Evolutionary conservation across 2,113 vertebrate genomes (phyloP).

Genomic region (Probosciger aterrimus): DNA sequence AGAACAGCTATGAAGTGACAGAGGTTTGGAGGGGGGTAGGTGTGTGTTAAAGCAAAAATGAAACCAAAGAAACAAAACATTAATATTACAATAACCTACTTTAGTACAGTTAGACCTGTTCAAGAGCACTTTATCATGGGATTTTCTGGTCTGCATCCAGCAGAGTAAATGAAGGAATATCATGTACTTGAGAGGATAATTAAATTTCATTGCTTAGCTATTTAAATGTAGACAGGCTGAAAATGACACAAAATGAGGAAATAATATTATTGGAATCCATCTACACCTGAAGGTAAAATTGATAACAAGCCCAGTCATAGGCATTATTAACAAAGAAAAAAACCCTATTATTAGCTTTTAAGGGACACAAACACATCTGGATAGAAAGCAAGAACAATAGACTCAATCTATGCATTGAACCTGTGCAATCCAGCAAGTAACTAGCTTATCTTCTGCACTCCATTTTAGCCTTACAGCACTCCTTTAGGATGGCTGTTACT

Average conservation of each 20-base stretch:
- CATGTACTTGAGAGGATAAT: not conserved
- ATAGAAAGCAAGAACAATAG: not conserved
- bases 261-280: not conserved
- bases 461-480: not conserved
- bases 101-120: not conserved
- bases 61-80: not conserved
- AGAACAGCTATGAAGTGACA: not conserved
- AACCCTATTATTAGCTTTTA: not conserved
- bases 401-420: not conserved
- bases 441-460: not conserved
- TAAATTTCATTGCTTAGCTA: not conserved
- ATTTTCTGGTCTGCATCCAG: not conserved
- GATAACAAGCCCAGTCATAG: not conserved
- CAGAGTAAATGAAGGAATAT: not conserved
- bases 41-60: not conserved
- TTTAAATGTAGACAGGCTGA: not conserved
- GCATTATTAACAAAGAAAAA: not conserved
- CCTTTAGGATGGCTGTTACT: not conserved
- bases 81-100: not conserved
- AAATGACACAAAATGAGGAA: not conserved
- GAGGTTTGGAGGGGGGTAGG: rapidly evolving
- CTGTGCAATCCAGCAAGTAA: not conserved
- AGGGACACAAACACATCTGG: not conserved
- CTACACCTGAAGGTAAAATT: not conserved
- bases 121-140: not conserved